These are phyloP conservation scores for Coranthus polyacanthus DNA, from an alignment of 2,797 vertebrate species.

Conservation along the genomic window DNA sequence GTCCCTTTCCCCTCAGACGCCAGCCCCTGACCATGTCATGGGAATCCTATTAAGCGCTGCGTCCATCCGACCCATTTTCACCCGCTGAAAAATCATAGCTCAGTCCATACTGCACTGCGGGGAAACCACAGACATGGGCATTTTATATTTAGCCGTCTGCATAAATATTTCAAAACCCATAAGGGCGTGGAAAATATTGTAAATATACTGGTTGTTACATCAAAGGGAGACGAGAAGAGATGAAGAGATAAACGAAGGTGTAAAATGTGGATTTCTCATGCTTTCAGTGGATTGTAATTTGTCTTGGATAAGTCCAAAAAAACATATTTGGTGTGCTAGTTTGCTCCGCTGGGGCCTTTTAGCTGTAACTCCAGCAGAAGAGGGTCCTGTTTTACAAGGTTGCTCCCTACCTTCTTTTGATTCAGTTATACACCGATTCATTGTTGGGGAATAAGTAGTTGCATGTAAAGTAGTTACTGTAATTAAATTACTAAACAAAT, in stretches of 20 bases:
- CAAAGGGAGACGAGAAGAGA: constrained; percentile 41
- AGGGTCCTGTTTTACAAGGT: background rate
- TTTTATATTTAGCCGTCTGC: constrained; percentile 37
- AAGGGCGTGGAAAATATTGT: constrained; percentile 20
- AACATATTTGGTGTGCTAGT: background rate
- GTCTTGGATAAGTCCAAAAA: constrained; percentile 4
- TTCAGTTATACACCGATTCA: constrained; percentile 21
- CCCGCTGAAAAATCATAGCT: constrained; percentile 28
- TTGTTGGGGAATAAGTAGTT: too few relatives aligned
- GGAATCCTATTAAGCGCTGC: constrained; percentile 70
- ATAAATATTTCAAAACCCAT: constrained; percentile 49
- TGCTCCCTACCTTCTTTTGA: background rate
- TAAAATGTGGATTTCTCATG: constrained; percentile 40
- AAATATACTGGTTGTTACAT: constrained; percentile 31
- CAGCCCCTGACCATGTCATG: constrained; percentile 64
- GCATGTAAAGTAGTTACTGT: too few relatives aligned
- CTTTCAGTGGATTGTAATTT: constrained; percentile 37
- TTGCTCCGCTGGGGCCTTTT: background rate
- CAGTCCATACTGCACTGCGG: constrained; percentile 26
- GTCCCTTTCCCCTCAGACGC: constrained; percentile 39
- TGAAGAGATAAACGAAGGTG: constrained; percentile 20
- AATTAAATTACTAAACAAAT: too few relatives aligned
- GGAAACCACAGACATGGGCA: constrained; percentile 7
- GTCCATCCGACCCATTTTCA: constrained; percentile 59
- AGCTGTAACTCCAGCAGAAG: background rate